A percentile compares a stretch with the other conserved stretches of the same genome.
phyloP scores from a whole-genome alignment of 2,888 invertebrate species.

The Tubulanus polymorphus region DNA sequence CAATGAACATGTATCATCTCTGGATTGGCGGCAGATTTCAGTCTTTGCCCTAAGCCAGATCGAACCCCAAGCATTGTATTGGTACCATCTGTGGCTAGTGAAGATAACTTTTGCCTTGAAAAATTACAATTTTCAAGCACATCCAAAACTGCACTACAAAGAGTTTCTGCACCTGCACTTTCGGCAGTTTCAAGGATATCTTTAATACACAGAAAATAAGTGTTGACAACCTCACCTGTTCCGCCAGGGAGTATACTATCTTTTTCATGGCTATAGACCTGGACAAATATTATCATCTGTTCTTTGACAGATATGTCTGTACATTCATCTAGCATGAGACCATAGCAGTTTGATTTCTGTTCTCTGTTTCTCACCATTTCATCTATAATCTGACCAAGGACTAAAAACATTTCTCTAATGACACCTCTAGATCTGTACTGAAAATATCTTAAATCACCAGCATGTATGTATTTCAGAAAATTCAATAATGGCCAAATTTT shows the following conservation, averaged over 20 bases:
- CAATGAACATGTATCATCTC: constrained; percentile 19
- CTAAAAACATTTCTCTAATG: not conserved
- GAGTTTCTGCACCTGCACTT: constrained; percentile 10
- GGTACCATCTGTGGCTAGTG: constrained; percentile 17
- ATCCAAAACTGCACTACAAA: constrained; percentile 19
- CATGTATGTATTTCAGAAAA: not conserved
- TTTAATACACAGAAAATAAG: not conserved
- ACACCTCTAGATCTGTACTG: not conserved
- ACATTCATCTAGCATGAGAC: not conserved
- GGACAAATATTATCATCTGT: not conserved
- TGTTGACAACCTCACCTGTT: not conserved
- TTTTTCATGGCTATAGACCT: no score
- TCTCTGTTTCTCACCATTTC: not conserved
- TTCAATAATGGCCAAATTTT: not conserved
- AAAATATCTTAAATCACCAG: not conserved
- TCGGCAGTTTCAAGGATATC: not conserved
- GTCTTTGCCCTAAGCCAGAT: constrained; percentile 13
- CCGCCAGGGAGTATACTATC: no score
- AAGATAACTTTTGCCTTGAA: constrained; percentile 7
- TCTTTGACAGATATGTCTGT: not conserved
- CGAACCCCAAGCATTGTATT: constrained; percentile 18
- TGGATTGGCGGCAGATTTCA: constrained; percentile 10
- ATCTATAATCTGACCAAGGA: not conserved
- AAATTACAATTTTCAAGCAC: not conserved
- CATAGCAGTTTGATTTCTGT: not conserved